A percentile compares a stretch with the other conserved stretches of the same genome.
Conservation (phyloP, 2,113 vertebrate species). For the Dasyornis broadbenti region DNA sequence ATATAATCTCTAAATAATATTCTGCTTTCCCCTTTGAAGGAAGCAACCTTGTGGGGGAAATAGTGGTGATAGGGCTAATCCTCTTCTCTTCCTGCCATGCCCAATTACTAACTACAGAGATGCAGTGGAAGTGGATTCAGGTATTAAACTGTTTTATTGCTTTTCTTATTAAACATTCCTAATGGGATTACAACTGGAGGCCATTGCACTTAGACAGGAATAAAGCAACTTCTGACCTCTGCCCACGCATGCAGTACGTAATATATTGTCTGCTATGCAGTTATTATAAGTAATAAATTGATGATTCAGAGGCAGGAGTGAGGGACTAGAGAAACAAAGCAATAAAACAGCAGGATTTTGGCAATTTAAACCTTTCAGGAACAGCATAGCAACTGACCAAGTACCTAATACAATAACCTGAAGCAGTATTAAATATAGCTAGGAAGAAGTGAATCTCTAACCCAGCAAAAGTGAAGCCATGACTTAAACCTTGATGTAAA, state of each 20-base stretch:
- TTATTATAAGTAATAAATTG: not conserved
- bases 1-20: not conserved
- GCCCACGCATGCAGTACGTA: not conserved
- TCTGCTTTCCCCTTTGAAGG: not conserved
- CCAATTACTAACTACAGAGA: not conserved
- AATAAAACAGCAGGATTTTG: not conserved
- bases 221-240: not conserved
- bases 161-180: constrained; percentile 1
- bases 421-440: not conserved
- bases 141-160: not conserved
- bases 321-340: not conserved
- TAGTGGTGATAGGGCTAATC: not conserved
- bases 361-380: not conserved
- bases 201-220: not conserved
- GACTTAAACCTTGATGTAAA: not conserved
- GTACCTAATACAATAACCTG: not conserved
- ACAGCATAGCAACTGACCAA: not conserved
- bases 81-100: not conserved
- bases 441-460: not conserved
- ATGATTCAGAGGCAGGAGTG: not conserved
- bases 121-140: not conserved
- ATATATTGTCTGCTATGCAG: not conserved
- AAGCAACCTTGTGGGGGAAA: not conserved
- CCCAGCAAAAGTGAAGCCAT: not conserved
- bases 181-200: not conserved